Evolutionary conservation across 23 tunicate genomes (phyloP).

Genomic region (Aplidium turbinatum): DNA sequence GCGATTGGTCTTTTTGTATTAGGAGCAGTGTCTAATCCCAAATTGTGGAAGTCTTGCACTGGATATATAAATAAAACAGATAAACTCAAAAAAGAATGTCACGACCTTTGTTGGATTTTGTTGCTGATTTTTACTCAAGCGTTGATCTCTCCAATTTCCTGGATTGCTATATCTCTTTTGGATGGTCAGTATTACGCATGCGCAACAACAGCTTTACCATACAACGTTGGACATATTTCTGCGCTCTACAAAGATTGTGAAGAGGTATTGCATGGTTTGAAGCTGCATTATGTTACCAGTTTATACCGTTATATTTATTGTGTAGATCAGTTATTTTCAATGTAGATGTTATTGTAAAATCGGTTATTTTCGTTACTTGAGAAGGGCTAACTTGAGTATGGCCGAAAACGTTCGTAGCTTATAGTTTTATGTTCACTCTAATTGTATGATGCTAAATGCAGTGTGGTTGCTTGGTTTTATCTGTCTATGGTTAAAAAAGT

Average conservation of each 20-base stretch:
- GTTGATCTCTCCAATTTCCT: conserved; percentile 18
- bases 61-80: conserved; percentile 13
- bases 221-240: conserved; percentile 7
- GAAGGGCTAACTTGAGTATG: too few relatives aligned
- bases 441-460: too few relatives aligned
- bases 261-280: neutral
- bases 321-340: too few relatives aligned
- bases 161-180: conserved; percentile 23
- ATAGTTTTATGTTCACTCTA: too few relatives aligned
- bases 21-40: conserved; percentile 30
- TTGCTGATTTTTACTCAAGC: neutral
- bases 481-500: too few relatives aligned
- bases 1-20: conserved; percentile 55
- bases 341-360: too few relatives aligned
- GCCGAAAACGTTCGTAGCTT: too few relatives aligned
- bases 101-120: neutral
- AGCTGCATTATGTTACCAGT: too few relatives aligned
- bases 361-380: too few relatives aligned
- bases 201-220: conserved; percentile 36
- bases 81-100: neutral
- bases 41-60: conserved; percentile 53
- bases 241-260: neutral
- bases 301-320: too few relatives aligned
- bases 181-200: conserved; percentile 46
- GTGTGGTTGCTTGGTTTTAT: too few relatives aligned